A percentile compares a stretch with the other conserved stretches of the same genome.
These are phyloP conservation scores for Drosophila bocki DNA, from an alignment of 1,140 invertebrate genomes.

Conservation along the genomic window DNA sequence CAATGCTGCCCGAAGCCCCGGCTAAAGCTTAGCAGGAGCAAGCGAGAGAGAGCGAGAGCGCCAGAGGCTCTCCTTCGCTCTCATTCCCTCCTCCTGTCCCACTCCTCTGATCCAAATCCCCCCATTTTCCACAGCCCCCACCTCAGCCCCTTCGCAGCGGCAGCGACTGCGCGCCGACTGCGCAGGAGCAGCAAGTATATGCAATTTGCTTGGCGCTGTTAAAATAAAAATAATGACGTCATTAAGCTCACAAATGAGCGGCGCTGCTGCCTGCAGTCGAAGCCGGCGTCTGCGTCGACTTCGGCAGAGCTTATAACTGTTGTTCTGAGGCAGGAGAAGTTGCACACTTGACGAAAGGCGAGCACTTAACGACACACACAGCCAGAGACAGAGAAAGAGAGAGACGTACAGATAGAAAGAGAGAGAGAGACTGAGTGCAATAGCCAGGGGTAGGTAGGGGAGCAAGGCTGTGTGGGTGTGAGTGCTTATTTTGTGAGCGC, in stretches of 20 bases:
- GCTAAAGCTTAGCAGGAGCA: constrained; percentile 60
- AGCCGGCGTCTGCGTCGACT: constrained; percentile 22
- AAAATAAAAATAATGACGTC: constrained; percentile 84
- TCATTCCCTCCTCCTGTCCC: not conserved
- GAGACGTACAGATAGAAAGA: not conserved
- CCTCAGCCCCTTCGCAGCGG: not conserved
- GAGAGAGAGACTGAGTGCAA: not conserved
- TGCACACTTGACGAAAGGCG: constrained; percentile 71
- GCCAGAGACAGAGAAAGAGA: not conserved
- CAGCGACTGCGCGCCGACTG: constrained; percentile 45
- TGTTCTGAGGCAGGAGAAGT: constrained; percentile 70
- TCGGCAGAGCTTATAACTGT: constrained; percentile 75
- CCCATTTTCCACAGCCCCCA: not conserved
- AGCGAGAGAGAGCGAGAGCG: constrained; percentile 41
- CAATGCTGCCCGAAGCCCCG: constrained; percentile 52
- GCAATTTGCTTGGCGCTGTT: constrained; percentile 71
- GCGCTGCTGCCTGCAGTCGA: constrained; percentile 59
- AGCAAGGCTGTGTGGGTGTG: constrained; percentile 8
- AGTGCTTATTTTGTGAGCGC: constrained; percentile 38
- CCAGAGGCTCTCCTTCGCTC: constrained; percentile 10
- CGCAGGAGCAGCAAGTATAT: constrained; percentile 70
- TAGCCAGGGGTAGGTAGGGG: constrained; percentile 16
- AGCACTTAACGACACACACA: constrained; percentile 39
- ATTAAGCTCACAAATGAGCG: constrained; percentile 82
- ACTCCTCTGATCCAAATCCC: not conserved